These are phyloP conservation scores for Drosophila baimaii DNA, from an alignment of 1,140 invertebrate genomes.

Conservation along the genomic window DNA sequence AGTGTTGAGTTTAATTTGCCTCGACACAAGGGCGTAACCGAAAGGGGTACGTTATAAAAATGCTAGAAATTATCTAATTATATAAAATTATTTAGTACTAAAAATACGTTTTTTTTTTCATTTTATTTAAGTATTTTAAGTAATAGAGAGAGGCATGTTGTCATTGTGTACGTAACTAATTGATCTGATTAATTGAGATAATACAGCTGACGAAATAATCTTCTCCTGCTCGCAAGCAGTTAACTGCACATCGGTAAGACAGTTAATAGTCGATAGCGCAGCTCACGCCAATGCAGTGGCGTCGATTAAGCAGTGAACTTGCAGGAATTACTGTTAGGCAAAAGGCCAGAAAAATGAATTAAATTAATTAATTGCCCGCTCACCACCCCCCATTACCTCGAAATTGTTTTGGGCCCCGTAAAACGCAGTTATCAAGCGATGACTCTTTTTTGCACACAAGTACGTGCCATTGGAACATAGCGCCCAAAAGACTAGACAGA, in stretches of 20 bases:
- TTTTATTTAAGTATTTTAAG: too few species aligned
- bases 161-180: neutral
- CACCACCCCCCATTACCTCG: neutral
- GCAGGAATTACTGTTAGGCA: neutral
- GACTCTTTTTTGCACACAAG: slow-evolving; percentile 13
- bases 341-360: neutral
- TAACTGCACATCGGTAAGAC: neutral
- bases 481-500: slow-evolving; percentile 8
- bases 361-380: neutral
- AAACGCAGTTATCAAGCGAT: slow-evolving; percentile 23
- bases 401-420: slow-evolving; percentile 9
- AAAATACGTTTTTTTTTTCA: too few species aligned
- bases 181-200: neutral
- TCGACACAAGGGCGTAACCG: slow-evolving; percentile 1
- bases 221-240: neutral
- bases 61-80: neutral
- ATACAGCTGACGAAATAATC: neutral
- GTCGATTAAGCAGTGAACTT: neutral
- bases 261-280: neutral
- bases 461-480: slow-evolving; percentile 10
- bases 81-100: too few species aligned
- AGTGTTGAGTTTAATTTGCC: slow-evolving; percentile 37
- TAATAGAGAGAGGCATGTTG: neutral
- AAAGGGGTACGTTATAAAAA: neutral
- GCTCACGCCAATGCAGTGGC: neutral